Evolutionary conservation across 1,140 invertebrate genomes (phyloP), one percentile per base, ranked within the genome.

Genomic region (Listronotus oregonensis): DNA sequence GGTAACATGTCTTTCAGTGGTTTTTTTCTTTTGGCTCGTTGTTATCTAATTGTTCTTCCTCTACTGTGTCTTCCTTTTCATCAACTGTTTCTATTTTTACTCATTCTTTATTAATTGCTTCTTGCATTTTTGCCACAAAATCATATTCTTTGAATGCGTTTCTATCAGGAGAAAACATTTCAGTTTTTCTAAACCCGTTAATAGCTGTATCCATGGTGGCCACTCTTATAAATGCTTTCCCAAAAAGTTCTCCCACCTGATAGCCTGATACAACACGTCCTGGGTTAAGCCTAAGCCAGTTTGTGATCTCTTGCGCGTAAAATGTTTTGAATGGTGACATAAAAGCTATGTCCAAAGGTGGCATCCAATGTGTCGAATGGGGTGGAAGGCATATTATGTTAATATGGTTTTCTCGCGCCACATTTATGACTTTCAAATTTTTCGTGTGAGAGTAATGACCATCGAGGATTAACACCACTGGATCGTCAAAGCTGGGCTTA

Each of bases 401-500:
- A 7, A 44, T 14, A 3, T 14, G 6, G 17, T 7, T 8, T 15
- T 44, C n/a, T 44, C n/a, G n/a, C 7, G n/a, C n/a, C 14, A 12
- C n/a, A 2, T 1, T n/a, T 7, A 44, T 37, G 3, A 37, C 11
- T 12, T 37, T 8, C 34, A 37, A 1, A 37, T 37, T 37, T 9
- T 12, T 9, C 1, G 34, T 37, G 8, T 78, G 73, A 17, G 64
- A 71, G 47, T 61, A 68, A 57, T 79, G 74, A 3, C 73, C 74
- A 69, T 78, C 76, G 27, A 79, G 60, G 11, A 78, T 64, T n/a
- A 77, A 52, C 9, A 78, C 17, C 42, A 76, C 73, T n/a, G 71
- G 71, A 62, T 11, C 27, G 43, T 68, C 58, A 51, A 10, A 10
- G 3, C 70, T 66, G 12, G 73, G 71, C 14, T 76, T 73, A 0